Conservation (phyloP, 1,140 invertebrate genomes). For the Pogonus chalceus region DNA sequence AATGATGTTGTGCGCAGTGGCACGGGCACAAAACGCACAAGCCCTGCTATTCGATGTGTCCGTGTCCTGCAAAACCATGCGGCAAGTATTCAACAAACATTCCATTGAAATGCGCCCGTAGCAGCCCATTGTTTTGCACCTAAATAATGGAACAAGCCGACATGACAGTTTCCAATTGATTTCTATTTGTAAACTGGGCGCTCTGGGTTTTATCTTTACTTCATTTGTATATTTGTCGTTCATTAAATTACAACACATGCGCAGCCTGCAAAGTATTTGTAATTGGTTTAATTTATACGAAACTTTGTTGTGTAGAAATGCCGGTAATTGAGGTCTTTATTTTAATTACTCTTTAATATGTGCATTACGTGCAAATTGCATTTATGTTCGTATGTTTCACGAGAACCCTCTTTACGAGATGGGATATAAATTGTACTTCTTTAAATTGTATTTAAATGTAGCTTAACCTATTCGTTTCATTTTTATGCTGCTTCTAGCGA, state of each 20-base stretch:
- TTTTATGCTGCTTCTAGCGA: no score
- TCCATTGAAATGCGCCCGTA: not conserved
- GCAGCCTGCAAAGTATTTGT: not conserved
- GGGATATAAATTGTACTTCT: no score
- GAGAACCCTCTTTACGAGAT: no score
- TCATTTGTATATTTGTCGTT: constrained; percentile 4
- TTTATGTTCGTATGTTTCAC: no score
- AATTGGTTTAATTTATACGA: not conserved
- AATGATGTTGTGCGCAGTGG: no score
- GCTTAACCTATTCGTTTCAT: no score
- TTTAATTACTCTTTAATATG: constrained; percentile 6
- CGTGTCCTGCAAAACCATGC: no score
- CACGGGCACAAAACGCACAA: no score
- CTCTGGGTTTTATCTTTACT: not conserved
- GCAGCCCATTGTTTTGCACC: not conserved
- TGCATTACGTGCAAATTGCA: not conserved
- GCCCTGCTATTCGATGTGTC: no score
- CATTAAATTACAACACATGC: constrained; percentile 7
- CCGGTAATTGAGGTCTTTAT: not conserved
- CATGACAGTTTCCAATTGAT: constrained; percentile 7
- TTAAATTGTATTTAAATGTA: no score
- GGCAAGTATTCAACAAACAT: no score
- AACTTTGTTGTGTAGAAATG: not conserved
- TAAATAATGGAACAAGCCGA: constrained; percentile 1
- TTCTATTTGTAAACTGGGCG: not conserved